These are phyloP conservation scores for Dioctria linearis DNA, from an alignment of 2,888 invertebrate species.

Conservation along the genomic window DNA sequence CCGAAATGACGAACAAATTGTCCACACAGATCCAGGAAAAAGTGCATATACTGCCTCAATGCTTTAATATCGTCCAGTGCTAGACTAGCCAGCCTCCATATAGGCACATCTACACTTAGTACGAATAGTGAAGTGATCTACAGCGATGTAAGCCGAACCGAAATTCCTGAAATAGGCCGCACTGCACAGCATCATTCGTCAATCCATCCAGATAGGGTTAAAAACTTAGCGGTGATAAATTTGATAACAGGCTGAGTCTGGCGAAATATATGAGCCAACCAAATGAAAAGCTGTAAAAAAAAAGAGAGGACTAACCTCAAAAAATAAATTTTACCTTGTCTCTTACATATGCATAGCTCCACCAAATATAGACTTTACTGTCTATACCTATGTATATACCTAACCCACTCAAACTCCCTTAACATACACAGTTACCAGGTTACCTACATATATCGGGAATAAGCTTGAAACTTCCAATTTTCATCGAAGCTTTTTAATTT, in stretches of 20 bases:
- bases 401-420: not conserved
- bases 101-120: not conserved
- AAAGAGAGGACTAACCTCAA: conserved; percentile 37
- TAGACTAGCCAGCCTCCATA: too few species aligned
- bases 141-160: not conserved
- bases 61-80: too few species aligned
- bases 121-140: not conserved
- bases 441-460: not conserved
- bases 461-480: conserved; percentile 41
- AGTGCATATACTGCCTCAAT: not conserved
- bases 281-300: conserved; percentile 31
- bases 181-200: conserved; percentile 38
- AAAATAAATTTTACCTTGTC: conserved; percentile 43
- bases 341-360: not conserved
- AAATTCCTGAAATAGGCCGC: not conserved
- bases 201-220: conserved; percentile 41
- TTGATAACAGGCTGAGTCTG: conserved; percentile 34
- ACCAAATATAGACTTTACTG: not conserved
- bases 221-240: conserved; percentile 44
- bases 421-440: not conserved
- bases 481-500: conserved; percentile 46
- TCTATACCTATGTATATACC: not conserved
- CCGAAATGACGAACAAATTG: conserved; percentile 48
- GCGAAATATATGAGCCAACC: conserved; percentile 23
- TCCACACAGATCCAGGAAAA: conserved; percentile 24